These are phyloP conservation scores for Megaceryle maxima DNA, from an alignment of 2,113 vertebrate genomes.

Conservation along the genomic window DNA sequence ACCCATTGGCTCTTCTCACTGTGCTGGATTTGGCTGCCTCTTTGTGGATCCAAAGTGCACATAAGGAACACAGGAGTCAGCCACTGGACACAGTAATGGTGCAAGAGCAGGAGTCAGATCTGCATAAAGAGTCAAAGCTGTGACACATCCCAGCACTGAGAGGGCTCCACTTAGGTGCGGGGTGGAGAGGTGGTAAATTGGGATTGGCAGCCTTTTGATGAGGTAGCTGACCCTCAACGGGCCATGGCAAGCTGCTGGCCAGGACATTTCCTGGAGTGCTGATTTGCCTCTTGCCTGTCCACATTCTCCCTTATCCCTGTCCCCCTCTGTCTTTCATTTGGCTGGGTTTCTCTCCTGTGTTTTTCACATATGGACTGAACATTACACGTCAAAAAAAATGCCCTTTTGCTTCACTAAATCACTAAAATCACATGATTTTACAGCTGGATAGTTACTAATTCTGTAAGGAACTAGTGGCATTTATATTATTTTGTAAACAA, in stretches of 20 bases:
- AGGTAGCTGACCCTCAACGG: not conserved
- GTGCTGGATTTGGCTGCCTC: not conserved
- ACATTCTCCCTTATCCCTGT: not conserved
- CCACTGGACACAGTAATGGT: not conserved
- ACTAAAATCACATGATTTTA: not conserved
- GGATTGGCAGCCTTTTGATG: not conserved
- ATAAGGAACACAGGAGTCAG: not conserved
- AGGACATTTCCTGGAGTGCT: not conserved
- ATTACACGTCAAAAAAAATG: not conserved
- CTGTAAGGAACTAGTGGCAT: not conserved
- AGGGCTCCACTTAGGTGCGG: not conserved
- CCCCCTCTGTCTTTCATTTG: not conserved
- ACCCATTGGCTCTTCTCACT: not conserved
- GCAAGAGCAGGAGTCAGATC: not conserved
- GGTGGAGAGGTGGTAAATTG: not conserved
- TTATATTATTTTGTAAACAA: not conserved
- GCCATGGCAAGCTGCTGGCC: not conserved
- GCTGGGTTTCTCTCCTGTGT: not conserved
- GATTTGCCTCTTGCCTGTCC: not conserved
- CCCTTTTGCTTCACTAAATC: not conserved
- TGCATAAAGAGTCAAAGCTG: not conserved
- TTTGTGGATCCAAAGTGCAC: not conserved
- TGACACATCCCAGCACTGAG: not conserved
- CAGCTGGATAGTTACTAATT: not conserved
- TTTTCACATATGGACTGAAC: not conserved